Evolutionary conservation across 1,140 invertebrate genomes (phyloP).

Genomic region (Penaeus japonicus): DNA sequence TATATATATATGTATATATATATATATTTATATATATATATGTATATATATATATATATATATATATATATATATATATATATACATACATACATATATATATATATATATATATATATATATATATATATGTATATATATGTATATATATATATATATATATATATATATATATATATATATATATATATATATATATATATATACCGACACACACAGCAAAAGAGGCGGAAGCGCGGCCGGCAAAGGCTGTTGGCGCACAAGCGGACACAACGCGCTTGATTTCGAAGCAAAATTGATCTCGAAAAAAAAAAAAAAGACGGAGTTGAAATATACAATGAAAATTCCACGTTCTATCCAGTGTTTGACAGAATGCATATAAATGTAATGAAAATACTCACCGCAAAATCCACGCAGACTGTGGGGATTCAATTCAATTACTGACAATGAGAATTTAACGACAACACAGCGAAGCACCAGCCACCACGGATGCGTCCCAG

Average conservation of each 20-base stretch:
- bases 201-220: neutral
- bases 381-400: slow-evolving; percentile 47
- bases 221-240: neutral
- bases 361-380: slow-evolving; percentile 47
- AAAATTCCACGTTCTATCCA: neutral
- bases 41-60: neutral
- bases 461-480: neutral
- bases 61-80: neutral
- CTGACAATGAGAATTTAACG: slow-evolving; percentile 46
- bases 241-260: neutral
- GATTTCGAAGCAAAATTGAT: too few species aligned
- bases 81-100: neutral
- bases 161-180: neutral
- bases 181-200: neutral
- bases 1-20: neutral
- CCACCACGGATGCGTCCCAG: neutral
- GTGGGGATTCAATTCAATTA: slow-evolving; percentile 47
- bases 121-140: neutral
- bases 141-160: neutral
- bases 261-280: too few species aligned
- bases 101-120: slow-evolving; percentile 3
- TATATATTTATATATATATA: neutral
- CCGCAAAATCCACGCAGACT: slow-evolving; percentile 29
- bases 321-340: neutral
- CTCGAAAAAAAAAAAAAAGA: too few species aligned